phyloP scores from a whole-genome alignment of 2,888 invertebrate genomes.

The Cataglyphis albicans region DNA sequence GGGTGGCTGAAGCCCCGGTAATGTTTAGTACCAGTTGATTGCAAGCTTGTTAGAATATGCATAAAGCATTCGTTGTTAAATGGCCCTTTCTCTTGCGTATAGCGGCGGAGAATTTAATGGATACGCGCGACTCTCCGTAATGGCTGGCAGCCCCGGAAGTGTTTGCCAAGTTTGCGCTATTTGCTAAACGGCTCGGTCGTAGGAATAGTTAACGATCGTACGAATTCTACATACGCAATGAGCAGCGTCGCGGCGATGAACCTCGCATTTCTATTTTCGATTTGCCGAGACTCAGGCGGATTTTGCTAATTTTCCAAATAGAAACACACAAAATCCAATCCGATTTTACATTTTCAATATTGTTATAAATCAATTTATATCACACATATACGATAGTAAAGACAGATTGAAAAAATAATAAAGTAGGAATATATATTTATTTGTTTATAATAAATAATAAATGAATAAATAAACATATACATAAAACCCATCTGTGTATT shows the following conservation, averaged over 20 bases:
- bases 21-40: conserved; percentile 78
- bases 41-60: conserved; percentile 79
- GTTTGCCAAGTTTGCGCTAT: conserved; percentile 53
- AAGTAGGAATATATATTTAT: neutral
- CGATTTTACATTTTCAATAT: neutral
- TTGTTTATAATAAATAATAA: neutral
- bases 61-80: conserved; percentile 75
- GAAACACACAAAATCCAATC: neutral
- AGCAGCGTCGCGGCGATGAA: neutral
- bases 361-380: neutral
- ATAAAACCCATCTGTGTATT: neutral
- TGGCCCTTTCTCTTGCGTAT: conserved; percentile 65
- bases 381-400: neutral
- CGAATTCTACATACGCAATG: conserved; percentile 47
- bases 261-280: conserved; percentile 34
- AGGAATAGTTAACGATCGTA: conserved; percentile 53
- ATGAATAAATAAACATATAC: no score
- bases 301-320: neutral
- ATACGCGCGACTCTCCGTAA: conserved; percentile 33
- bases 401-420: neutral
- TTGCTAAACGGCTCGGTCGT: conserved; percentile 55
- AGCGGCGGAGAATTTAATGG: conserved; percentile 60
- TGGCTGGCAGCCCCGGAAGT: conserved; percentile 59
- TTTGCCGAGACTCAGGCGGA: neutral
- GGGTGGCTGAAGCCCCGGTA: conserved; percentile 67